Percentiles rank a stretch among this genome's conserved stretches.
Evolutionary conservation across 1,140 invertebrate species (phyloP).

Genomic region (Scaptomyza pallida): DNA sequence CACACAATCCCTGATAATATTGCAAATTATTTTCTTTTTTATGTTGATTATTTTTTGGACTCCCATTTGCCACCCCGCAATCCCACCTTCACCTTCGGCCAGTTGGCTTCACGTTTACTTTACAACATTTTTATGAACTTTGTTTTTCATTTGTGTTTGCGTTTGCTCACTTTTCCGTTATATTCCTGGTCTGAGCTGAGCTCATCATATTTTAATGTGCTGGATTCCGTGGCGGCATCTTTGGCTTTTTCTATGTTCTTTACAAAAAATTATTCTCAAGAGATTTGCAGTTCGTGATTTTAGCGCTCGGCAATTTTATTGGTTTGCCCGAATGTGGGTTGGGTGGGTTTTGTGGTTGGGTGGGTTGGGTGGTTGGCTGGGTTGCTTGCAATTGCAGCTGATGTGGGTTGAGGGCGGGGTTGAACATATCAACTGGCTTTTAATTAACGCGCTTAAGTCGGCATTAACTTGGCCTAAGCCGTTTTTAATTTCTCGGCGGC

Average conservation of each 20-base stretch:
- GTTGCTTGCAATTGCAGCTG: conserved; percentile 64
- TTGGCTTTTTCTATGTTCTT: conserved; percentile 71
- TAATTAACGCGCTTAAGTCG: conserved; percentile 76
- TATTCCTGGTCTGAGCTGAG: conserved; percentile 23
- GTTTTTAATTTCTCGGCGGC: conserved; percentile 69
- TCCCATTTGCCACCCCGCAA: conserved; percentile 37
- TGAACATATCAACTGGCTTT: conserved; percentile 58
- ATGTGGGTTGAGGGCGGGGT: conserved; percentile 6
- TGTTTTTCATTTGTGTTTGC: conserved; percentile 77
- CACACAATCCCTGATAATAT: conserved; percentile 68
- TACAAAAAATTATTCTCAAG: conserved; percentile 73
- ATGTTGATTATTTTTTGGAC: conserved; percentile 78
- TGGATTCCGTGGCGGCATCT: conserved; percentile 64
- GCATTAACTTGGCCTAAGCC: conserved; percentile 78
- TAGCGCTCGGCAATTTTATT: conserved; percentile 54
- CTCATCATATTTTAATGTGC: conserved; percentile 81
- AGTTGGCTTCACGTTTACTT: conserved; percentile 38
- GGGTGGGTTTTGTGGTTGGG: not conserved
- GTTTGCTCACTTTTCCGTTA: conserved; percentile 48
- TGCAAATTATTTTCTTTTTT: conserved; percentile 82
- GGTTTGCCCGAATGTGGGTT: conserved; percentile 6
- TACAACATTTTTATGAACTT: conserved; percentile 80
- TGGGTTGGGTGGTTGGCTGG: not conserved
- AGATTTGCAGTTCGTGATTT: conserved; percentile 80
- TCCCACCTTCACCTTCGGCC: conserved; percentile 39